Evolutionary conservation across 1,140 invertebrate species (phyloP).

Genomic region (Drosophila cardini): DNA sequence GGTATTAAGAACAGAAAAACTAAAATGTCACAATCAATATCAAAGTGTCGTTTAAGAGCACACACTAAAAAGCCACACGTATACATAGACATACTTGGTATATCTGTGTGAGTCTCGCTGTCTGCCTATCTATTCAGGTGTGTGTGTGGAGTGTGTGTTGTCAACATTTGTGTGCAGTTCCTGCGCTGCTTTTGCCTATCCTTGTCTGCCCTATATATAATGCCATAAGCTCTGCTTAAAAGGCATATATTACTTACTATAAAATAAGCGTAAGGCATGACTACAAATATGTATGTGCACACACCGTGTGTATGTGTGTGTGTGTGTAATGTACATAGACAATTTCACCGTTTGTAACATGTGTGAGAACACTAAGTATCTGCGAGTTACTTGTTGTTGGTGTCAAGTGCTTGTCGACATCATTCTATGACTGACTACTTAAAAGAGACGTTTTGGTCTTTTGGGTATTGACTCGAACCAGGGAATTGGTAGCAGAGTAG

Average conservation of each 20-base stretch:
- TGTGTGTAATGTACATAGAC: constrained; percentile 21
- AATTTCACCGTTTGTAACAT: constrained; percentile 26
- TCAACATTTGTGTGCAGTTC: constrained; percentile 49
- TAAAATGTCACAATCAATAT: constrained; percentile 57
- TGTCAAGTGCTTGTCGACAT: constrained; percentile 76
- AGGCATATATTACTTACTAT: constrained; percentile 62
- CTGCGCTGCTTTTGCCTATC: constrained; percentile 47
- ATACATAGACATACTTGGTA: constrained; percentile 18
- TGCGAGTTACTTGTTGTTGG: constrained; percentile 61
- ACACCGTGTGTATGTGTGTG: not conserved
- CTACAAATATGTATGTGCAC: constrained; percentile 31
- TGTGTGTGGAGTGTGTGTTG: constrained; percentile 26
- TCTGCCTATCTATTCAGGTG: not conserved
- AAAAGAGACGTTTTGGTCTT: not conserved
- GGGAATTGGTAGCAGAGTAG: not conserved
- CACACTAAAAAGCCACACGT: constrained; percentile 32
- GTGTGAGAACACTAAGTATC: constrained; percentile 68
- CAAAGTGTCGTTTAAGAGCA: constrained; percentile 57
- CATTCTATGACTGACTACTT: constrained; percentile 55
- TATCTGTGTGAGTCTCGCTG: constrained; percentile 1
- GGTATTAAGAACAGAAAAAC: constrained; percentile 24
- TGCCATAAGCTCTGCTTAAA: constrained; percentile 47
- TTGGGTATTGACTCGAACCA: constrained; percentile 9
- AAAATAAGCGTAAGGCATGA: constrained; percentile 64
- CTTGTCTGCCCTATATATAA: constrained; percentile 25